A percentile compares a stretch with the other conserved stretches of the same genome.
phyloP scores from a whole-genome alignment of 2,888 invertebrate genomes.

The Rhamnusium bicolor region DNA sequence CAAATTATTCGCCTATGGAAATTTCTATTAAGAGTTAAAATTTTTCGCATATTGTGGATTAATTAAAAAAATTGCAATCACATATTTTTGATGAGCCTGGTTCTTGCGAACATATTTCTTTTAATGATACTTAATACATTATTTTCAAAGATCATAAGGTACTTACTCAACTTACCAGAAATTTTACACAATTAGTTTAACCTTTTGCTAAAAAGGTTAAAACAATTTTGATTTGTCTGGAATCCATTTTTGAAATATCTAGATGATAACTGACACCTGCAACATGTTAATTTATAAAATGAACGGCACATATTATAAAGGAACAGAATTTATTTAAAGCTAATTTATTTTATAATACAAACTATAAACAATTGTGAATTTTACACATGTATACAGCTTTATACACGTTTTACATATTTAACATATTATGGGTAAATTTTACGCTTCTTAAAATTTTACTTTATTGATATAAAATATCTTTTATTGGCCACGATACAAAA shows the following conservation, averaged over 20 bases:
- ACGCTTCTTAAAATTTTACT: conserved; percentile 26
- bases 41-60: too few relatives aligned
- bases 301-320: conserved; percentile 29
- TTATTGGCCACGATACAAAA: conserved; percentile 26
- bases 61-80: too few relatives aligned
- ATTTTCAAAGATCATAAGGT: too few relatives aligned
- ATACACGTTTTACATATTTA: conserved; percentile 22
- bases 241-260: not conserved
- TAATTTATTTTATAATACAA: conserved; percentile 64
- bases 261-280: not conserved
- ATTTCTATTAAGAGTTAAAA: too few relatives aligned
- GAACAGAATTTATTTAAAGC: conserved; percentile 52
- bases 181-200: too few relatives aligned
- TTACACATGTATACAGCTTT: conserved; percentile 60
- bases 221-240: not conserved
- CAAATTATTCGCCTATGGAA: too few relatives aligned
- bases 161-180: too few relatives aligned
- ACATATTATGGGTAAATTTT: conserved; percentile 18
- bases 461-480: conserved; percentile 15
- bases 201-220: too few relatives aligned
- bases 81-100: too few relatives aligned
- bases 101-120: too few relatives aligned
- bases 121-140: too few relatives aligned
- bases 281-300: not conserved
- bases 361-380: conserved; percentile 65